Percentiles rank a stretch among this genome's conserved stretches.
Conservation (phyloP, 1,140 invertebrate species). For the Bombus haemorrhoidalis region DNA sequence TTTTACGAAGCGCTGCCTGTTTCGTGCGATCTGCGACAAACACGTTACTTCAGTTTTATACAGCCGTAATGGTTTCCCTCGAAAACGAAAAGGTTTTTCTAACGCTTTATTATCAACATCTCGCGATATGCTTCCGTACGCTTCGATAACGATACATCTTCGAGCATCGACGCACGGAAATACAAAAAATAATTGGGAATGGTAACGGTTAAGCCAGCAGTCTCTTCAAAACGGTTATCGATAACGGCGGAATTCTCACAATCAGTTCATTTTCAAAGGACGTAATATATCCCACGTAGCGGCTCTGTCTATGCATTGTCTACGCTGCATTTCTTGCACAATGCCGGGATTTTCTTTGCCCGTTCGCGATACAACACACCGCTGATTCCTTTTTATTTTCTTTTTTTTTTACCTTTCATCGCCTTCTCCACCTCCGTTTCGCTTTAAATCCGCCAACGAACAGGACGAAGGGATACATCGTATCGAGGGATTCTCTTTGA, state of each 20-base stretch:
- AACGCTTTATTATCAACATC: too few species aligned
- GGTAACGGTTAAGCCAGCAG: too few species aligned
- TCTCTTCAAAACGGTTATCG: neutral
- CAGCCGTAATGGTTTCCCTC: neutral
- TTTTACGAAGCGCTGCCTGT: neutral
- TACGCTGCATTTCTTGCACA: neutral
- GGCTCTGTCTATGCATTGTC: slow-evolving; percentile 2
- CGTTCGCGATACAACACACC: neutral
- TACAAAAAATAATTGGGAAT: neutral
- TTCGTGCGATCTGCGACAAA: neutral
- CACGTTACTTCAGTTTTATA: neutral
- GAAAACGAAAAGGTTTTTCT: neutral
- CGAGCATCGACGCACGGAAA: neutral
- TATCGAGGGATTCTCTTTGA: slow-evolving; percentile 59
- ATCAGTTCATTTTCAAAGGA: neutral
- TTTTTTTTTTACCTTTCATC: too few species aligned
- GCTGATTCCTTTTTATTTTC: neutral
- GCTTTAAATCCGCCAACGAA: neutral
- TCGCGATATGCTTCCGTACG: too few species aligned
- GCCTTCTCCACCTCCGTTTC: neutral
- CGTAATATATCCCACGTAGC: neutral
- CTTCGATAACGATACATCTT: neutral
- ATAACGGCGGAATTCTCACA: neutral
- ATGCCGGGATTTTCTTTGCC: slow-evolving; percentile 19
- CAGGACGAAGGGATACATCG: slow-evolving; percentile 4